These are phyloP conservation scores for Pteromalus puparum DNA, from an alignment of 1,140 invertebrate genomes.

Conservation along the genomic window DNA sequence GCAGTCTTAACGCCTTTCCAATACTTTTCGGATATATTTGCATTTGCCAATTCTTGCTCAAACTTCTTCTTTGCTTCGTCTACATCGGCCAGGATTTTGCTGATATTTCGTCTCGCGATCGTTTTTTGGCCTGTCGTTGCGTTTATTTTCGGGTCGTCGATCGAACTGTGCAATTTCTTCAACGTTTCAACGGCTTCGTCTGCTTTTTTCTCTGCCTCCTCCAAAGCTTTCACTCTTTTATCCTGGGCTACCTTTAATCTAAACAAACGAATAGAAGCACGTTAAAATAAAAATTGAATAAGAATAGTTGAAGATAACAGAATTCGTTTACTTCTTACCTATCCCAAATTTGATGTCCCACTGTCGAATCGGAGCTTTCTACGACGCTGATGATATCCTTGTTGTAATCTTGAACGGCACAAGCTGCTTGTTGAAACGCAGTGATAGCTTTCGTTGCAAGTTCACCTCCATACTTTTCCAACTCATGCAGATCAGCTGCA, in stretches of 20 bases:
- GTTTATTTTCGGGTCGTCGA: constrained; percentile 75
- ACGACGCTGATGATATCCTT: constrained; percentile 78
- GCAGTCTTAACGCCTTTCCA: constrained; percentile 83
- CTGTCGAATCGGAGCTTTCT: constrained; percentile 75
- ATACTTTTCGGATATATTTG: constrained; percentile 81
- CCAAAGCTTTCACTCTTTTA: constrained; percentile 74
- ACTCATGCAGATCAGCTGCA: constrained; percentile 73
- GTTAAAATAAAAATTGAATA: constrained; percentile 1
- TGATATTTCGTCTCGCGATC: constrained; percentile 77
- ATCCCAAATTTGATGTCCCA: constrained; percentile 76
- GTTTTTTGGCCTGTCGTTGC: constrained; percentile 73
- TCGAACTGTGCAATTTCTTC: constrained; percentile 64
- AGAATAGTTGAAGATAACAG: background rate
- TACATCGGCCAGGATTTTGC: constrained; percentile 79
- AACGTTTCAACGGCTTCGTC: constrained; percentile 61
- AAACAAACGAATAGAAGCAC: background rate
- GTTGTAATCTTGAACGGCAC: constrained; percentile 77
- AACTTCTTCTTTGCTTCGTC: constrained; percentile 77
- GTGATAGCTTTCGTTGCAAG: constrained; percentile 76
- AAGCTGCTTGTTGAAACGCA: constrained; percentile 76
- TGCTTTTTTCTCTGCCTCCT: constrained; percentile 74
- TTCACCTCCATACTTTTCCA: constrained; percentile 77
- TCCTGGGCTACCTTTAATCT: constrained; percentile 78
- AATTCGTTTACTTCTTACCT: constrained; percentile 59
- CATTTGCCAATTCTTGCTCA: constrained; percentile 75